A percentile compares a stretch with the other conserved stretches of the same genome.
Evolutionary conservation across 2,113 vertebrate genomes (phyloP).

Genomic region (Clarias gariepinus): DNA sequence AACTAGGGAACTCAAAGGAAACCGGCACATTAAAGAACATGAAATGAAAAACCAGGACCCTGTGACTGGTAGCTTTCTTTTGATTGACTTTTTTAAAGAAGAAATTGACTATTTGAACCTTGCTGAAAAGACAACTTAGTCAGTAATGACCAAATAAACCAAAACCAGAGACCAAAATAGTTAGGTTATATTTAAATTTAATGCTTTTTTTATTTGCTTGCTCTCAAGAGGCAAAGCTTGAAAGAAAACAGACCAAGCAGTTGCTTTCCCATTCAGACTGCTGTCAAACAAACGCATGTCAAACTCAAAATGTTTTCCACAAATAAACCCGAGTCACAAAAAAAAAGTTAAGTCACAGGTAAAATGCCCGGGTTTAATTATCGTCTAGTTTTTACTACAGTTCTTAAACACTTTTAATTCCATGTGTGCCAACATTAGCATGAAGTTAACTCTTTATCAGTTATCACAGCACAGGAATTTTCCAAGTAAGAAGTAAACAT

Average conservation of each 20-base stretch:
- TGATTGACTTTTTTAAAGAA: neutral
- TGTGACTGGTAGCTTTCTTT: neutral
- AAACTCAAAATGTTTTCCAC: neutral
- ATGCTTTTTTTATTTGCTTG: slow-evolving; percentile 7
- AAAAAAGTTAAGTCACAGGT: neutral
- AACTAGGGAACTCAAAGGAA: neutral
- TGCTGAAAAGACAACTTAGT: neutral
- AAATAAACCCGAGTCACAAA: neutral
- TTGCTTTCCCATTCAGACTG: neutral
- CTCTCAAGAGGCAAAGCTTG: neutral
- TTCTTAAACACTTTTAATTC: neutral
- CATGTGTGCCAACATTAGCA: neutral
- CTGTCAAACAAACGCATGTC: neutral
- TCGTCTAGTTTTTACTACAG: neutral
- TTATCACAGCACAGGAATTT: neutral
- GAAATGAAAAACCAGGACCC: neutral
- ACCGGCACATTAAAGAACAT: neutral
- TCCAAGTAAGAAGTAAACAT: neutral
- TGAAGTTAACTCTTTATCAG: neutral
- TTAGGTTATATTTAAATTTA: neutral
- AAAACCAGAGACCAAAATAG: neutral
- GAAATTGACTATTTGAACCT: neutral
- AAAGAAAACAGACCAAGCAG: neutral
- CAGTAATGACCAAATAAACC: neutral
- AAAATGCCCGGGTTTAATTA: neutral